Percentiles rank a stretch among this genome's conserved stretches.
phyloP scores from a whole-genome alignment of 2,113 vertebrate genomes.

The Origma solitaria region DNA sequence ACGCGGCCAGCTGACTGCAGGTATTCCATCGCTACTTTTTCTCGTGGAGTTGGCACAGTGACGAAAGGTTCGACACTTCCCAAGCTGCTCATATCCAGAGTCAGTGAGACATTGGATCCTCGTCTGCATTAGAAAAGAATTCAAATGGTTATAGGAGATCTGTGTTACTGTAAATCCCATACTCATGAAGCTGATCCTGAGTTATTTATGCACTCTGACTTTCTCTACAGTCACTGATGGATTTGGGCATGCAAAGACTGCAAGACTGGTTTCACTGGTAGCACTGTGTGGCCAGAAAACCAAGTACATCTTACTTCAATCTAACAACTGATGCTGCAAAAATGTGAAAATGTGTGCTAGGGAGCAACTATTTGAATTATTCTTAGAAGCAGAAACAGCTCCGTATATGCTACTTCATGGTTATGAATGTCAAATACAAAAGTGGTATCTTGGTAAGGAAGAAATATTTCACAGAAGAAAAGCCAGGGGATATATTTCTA shows the following conservation, averaged over 20 bases:
- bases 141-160: background rate
- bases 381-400: background rate
- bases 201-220: background rate
- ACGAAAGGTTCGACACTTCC: constrained; percentile 85
- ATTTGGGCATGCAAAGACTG: background rate
- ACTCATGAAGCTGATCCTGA: background rate
- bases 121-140: constrained; percentile 73
- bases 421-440: background rate
- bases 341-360: background rate
- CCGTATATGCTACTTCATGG: background rate
- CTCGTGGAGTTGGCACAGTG: constrained; percentile 80
- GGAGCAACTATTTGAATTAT: background rate
- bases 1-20: constrained; percentile 83
- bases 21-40: constrained; percentile 86
- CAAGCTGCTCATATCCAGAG: constrained; percentile 91
- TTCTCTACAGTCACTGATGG: background rate
- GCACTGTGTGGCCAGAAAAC: background rate
- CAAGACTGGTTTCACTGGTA: background rate
- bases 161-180: background rate
- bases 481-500: background rate
- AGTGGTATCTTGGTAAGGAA: background rate
- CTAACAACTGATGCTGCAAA: background rate
- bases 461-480: background rate
- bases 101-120: constrained; percentile 93
- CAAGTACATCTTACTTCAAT: background rate